These are phyloP conservation scores for Chamaea fasciata DNA, from an alignment of 2,113 vertebrate species.

Conservation along the genomic window DNA sequence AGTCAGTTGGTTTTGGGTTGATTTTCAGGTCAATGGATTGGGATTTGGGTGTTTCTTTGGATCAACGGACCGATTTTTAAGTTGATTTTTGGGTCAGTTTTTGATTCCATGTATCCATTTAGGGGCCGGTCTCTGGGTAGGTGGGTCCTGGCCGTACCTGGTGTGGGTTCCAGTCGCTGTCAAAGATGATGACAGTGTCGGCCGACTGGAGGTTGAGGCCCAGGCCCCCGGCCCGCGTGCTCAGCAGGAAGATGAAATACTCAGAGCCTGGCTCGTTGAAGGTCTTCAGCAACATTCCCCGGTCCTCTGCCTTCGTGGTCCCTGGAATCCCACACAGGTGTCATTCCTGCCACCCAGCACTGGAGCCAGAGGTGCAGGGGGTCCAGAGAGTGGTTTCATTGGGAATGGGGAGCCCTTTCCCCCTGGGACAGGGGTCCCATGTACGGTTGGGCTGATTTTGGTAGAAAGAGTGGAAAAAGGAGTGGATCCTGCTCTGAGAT, in stretches of 20 bases:
- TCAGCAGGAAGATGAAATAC: slow-evolving; percentile 95
- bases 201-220: slow-evolving; percentile 94
- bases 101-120: rapidly evolving
- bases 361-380: neutral
- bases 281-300: slow-evolving; percentile 91
- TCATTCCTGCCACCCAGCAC: neutral
- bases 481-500: rapidly evolving
- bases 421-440: too few species aligned
- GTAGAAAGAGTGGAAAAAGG: neutral
- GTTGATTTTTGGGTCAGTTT: neutral
- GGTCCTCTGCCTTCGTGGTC: slow-evolving; percentile 95
- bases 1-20: neutral
- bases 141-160: slow-evolving; percentile 71
- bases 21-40: too few species aligned
- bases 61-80: rapidly evolving
- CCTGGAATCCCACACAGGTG: slow-evolving; percentile 3
- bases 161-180: slow-evolving; percentile 98
- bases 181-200: slow-evolving; percentile 94
- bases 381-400: rapidly evolving
- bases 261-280: slow-evolving; percentile 90
- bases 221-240: slow-evolving; percentile 90
- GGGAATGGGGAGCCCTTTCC: neutral
- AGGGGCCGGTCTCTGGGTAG: rapidly evolving
- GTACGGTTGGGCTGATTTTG: neutral
- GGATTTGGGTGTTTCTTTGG: neutral